phyloP scores from a whole-genome alignment of 2,888 invertebrate species.

The Horisme vitalbata region DNA sequence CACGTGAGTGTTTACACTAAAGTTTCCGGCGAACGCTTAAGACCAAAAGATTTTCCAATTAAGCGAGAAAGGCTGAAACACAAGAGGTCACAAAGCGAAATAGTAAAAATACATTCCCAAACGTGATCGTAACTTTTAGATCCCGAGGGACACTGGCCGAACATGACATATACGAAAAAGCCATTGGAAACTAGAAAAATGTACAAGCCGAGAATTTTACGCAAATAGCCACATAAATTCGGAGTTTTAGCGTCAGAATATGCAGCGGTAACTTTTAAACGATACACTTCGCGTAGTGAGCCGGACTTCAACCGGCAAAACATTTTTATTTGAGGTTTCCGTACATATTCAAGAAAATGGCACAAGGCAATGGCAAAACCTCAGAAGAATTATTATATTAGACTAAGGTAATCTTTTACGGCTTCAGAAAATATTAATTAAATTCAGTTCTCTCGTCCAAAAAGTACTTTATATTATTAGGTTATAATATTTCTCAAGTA shows the following conservation, averaged over 20 bases:
- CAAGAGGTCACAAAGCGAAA: conserved; percentile 60
- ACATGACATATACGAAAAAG: conserved; percentile 57
- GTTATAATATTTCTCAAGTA: too few relatives aligned
- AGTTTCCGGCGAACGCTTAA: conserved; percentile 50
- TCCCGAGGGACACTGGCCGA: conserved; percentile 49
- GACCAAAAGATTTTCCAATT: conserved; percentile 68
- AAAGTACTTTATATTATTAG: too few relatives aligned
- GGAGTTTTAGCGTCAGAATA: conserved; percentile 29
- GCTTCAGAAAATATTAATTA: too few relatives aligned
- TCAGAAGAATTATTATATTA: too few relatives aligned
- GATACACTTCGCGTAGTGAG: conserved; percentile 6
- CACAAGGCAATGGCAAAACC: too few relatives aligned
- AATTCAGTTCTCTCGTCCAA: too few relatives aligned
- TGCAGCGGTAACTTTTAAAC: conserved; percentile 22
- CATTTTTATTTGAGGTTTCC: not conserved
- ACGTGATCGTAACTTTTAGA: conserved; percentile 60
- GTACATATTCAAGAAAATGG: too few relatives aligned
- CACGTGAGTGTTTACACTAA: conserved; percentile 53
- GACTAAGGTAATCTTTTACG: too few relatives aligned
- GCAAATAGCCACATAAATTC: conserved; percentile 40
- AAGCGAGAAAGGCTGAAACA: conserved; percentile 59
- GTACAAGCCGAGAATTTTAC: conserved; percentile 43
- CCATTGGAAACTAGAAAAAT: conserved; percentile 49
- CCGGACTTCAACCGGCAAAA: conserved; percentile 4
- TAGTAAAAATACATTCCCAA: conserved; percentile 66